Evolutionary conservation across 2,797 vertebrate species (phyloP).

Genomic region (Rhynchonycteris naso): DNA sequence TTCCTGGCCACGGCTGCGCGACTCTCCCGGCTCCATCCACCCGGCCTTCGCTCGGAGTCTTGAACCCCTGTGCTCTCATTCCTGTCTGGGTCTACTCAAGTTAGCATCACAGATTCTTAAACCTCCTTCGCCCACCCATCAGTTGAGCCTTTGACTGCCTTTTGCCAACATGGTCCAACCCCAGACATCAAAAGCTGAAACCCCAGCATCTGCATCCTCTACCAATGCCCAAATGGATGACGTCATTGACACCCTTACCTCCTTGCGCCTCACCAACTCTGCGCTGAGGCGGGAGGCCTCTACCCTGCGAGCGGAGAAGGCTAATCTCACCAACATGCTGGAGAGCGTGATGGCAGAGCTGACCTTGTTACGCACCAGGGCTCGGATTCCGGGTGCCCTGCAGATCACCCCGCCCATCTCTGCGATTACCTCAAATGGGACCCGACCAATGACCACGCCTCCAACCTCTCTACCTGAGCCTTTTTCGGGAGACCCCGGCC

Average conservation of each 20-base stretch:
- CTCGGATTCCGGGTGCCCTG: slow-evolving; percentile 71
- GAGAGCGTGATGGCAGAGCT: slow-evolving; percentile 79
- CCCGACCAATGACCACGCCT: slow-evolving; percentile 73
- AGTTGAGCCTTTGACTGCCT: not conserved
- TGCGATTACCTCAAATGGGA: slow-evolving; percentile 53
- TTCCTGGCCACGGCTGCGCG: not conserved
- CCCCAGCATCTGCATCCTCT: not conserved
- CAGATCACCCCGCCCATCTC: slow-evolving; percentile 78
- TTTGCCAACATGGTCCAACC: slow-evolving; percentile 74
- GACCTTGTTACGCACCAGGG: slow-evolving; percentile 72
- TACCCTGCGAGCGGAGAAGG: slow-evolving; percentile 76
- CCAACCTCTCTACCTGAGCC: slow-evolving; percentile 78
- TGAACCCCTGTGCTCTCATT: not conserved
- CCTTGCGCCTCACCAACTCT: slow-evolving; percentile 77
- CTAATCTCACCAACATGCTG: slow-evolving; percentile 78
- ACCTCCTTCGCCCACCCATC: accelerated
- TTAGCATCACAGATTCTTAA: not conserved
- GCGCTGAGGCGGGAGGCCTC: slow-evolving; percentile 77
- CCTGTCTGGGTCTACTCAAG: not conserved
- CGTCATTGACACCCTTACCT: slow-evolving; percentile 76
- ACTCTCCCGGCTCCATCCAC: not conserved
- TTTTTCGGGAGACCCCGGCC: slow-evolving; percentile 77
- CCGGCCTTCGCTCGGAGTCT: not conserved
- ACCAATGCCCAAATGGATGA: slow-evolving; percentile 48
- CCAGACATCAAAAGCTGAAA: slow-evolving; percentile 48